A percentile compares a stretch with the other conserved stretches of the same genome.
phyloP scores from a whole-genome alignment of 2,888 invertebrate species.

The Platycheirus rosarum region DNA sequence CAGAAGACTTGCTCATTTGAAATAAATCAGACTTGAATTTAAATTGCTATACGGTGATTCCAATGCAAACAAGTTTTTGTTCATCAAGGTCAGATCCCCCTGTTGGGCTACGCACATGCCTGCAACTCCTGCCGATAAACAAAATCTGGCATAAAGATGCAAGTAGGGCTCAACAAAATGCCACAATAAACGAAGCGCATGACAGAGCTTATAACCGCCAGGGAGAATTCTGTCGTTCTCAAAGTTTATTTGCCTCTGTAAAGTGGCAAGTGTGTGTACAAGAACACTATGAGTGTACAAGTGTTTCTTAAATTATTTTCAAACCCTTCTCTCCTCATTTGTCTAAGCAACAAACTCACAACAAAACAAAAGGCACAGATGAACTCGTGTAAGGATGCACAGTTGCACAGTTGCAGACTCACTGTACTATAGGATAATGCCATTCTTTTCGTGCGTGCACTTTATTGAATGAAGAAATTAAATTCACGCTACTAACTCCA shows the following conservation, averaged over 20 bases:
- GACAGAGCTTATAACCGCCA: conserved; percentile 23
- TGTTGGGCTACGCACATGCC: background rate
- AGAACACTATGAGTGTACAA: no score
- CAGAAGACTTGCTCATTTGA: no score
- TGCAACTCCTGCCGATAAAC: conserved; percentile 49
- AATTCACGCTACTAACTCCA: conserved; percentile 55
- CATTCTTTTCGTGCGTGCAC: conserved; percentile 65
- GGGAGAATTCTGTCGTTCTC: conserved; percentile 13
- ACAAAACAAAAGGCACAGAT: conserved; percentile 61
- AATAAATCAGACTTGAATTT: no score
- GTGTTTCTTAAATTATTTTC: conserved; percentile 67
- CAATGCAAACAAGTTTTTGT: no score
- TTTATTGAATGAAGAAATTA: conserved; percentile 51
- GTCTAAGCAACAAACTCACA: conserved; percentile 54
- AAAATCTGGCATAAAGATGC: conserved; percentile 42
- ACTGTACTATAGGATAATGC: conserved; percentile 37
- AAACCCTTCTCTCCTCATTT: conserved; percentile 10
- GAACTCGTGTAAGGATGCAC: conserved; percentile 66
- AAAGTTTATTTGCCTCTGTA: conserved; percentile 48
- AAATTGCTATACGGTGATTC: no score
- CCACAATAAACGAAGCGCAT: conserved; percentile 58
- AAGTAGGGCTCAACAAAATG: conserved; percentile 22
- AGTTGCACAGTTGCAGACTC: conserved; percentile 32
- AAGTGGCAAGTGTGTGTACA: no score
- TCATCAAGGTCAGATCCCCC: background rate